Evolutionary conservation across 2,797 vertebrate genomes (phyloP), one percentile per base, ranked within the genome.

Genomic region (Chanos chanos): DNA sequence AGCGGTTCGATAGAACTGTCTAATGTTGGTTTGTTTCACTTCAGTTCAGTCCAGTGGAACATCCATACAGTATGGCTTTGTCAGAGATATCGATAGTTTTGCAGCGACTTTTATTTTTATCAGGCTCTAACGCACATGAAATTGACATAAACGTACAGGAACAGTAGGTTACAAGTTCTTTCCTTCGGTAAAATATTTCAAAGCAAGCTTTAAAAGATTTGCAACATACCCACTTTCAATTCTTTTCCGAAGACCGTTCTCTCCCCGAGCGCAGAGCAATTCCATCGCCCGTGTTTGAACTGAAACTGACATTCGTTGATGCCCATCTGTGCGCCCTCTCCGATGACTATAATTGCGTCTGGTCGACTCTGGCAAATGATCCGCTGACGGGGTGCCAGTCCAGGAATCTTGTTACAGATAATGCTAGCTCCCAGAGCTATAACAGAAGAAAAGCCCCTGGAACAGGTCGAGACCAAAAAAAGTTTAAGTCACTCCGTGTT

Each of bases 401-500:
- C 96, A 6, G 96, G 96, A 83, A 99, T 99, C 89, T 97, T 97
- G 87, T 96, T 99, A 81, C 96, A 99, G 87, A 98, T 99, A 85
- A 99, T 96, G 82, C 94, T 98, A 68, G 96, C 95, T 79, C 96
- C 95, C 70, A 99, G 90, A 78, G 96, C 95, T 77, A 97, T 92
- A 87, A 99, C 96, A 30, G 96, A 96, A 52, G 95, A 97, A 83
- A 97, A 95, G n/a, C 94, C 94, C 71, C 96, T 98, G 84, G 61
- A 73, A 68, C 76, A 36, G 12, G 64, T 8, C n/a, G 5, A 43
- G n/a, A 39, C 37, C 56, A 48, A n/a, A n/a, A n/a, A n/a, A n/a
- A n/a, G n/a, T n/a, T n/a, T 45, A 12, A 27, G 27, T 36, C 8
- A 28, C n/a, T 30, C 28, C 18, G 21, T 41, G 3, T 10, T 61